A percentile compares a stretch with the other conserved stretches of the same genome.
Conservation (phyloP, 2,113 vertebrate species). For the Mesitornis unicolor region DNA sequence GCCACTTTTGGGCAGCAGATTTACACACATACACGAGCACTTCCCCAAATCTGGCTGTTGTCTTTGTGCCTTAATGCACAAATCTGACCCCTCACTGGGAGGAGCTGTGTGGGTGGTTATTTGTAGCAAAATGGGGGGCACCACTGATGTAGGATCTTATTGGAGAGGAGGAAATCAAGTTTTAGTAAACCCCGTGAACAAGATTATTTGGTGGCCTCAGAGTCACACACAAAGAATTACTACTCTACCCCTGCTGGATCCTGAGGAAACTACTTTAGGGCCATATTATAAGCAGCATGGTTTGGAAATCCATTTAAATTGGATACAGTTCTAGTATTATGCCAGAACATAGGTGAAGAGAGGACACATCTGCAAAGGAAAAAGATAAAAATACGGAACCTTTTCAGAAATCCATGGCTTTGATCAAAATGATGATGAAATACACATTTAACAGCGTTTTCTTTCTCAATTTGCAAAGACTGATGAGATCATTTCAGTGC, state of each 20-base stretch:
- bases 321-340: no score
- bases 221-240: no score
- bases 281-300: no score
- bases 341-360: no score
- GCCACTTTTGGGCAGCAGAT: background rate
- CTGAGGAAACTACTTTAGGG: no score
- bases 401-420: background rate
- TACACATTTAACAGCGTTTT: background rate
- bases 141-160: background rate
- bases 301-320: no score
- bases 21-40: background rate
- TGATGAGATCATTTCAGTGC: background rate
- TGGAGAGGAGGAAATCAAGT: background rate
- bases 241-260: no score
- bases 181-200: background rate
- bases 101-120: background rate
- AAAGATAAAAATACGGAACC: background rate
- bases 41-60: background rate
- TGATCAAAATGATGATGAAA: background rate
- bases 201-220: no score
- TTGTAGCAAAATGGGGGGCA: background rate
- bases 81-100: background rate
- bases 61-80: background rate
- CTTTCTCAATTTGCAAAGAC: background rate
- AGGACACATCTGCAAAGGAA: background rate